phyloP scores from a whole-genome alignment of 2,797 vertebrate species.

The Psittacula echo region DNA sequence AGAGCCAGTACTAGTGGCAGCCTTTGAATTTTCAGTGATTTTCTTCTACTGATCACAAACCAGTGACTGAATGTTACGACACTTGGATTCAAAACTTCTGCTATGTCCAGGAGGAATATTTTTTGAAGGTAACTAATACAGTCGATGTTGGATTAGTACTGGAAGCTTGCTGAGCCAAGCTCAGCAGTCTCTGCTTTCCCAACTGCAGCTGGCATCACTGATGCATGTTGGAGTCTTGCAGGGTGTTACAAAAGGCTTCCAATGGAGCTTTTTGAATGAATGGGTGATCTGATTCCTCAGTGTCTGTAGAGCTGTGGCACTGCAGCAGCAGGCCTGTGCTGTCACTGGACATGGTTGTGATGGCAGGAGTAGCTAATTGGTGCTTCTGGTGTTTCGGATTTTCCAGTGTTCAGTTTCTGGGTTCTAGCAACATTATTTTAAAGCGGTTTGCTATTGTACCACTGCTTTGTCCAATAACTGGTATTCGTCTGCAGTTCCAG shows the following conservation, averaged over 20 bases:
- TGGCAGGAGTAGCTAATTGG: neutral
- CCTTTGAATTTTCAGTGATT: neutral
- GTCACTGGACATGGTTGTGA: neutral
- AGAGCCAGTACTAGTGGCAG: neutral
- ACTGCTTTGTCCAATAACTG: neutral
- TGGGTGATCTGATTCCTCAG: neutral
- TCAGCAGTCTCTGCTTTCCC: neutral
- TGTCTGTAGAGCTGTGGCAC: neutral
- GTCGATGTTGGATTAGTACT: neutral
- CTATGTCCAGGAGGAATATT: neutral
- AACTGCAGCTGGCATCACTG: neutral
- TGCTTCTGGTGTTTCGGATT: neutral
- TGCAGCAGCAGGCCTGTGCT: neutral
- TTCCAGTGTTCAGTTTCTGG: neutral
- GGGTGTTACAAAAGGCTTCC: neutral
- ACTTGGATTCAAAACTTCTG: neutral
- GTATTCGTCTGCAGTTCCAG: neutral
- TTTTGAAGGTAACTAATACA: neutral
- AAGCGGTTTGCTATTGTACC: neutral
- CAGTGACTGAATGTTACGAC: neutral
- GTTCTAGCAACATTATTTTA: neutral
- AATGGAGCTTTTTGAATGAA: neutral
- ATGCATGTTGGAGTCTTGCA: neutral
- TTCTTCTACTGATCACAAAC: neutral
- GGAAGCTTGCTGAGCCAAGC: neutral